phyloP scores from a whole-genome alignment of 2,113 vertebrate genomes.

The Nyctibius bracteatus region DNA sequence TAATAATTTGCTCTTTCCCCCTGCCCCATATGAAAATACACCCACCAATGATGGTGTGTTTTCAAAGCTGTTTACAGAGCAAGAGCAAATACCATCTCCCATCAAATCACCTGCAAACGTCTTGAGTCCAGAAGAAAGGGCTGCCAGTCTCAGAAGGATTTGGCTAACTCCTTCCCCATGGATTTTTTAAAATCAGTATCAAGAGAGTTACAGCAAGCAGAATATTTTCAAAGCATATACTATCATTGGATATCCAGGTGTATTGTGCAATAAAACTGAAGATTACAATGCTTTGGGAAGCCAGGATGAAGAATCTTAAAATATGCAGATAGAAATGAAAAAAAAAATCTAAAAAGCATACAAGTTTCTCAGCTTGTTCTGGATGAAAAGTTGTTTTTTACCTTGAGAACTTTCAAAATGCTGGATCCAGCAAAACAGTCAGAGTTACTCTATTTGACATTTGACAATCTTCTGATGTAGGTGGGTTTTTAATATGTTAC shows the following conservation, averaged over 20 bases:
- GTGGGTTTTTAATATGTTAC: neutral
- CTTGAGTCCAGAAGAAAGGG: slow-evolving; percentile 5
- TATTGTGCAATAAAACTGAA: neutral
- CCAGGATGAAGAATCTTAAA: neutral
- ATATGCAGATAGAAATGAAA: neutral
- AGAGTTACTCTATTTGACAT: neutral
- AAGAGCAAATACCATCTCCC: slow-evolving; percentile 15
- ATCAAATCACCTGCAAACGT: slow-evolving; percentile 10
- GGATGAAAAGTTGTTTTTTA: neutral
- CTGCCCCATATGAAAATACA: neutral
- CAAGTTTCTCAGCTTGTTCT: neutral
- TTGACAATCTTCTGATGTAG: neutral
- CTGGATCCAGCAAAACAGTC: neutral
- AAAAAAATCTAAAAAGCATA: neutral
- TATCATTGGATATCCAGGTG: neutral
- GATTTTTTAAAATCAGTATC: neutral
- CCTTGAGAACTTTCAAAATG: neutral
- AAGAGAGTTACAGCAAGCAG: neutral
- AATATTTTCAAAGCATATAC: neutral
- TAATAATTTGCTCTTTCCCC: neutral
- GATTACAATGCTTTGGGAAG: neutral
- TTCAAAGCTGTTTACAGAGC: neutral
- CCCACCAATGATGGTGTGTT: neutral
- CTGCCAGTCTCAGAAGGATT: neutral
- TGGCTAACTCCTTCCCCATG: neutral